Base-by-base conservation (phyloP, 2,797 vertebrate genomes). In the Todus mexicanus region DNA sequence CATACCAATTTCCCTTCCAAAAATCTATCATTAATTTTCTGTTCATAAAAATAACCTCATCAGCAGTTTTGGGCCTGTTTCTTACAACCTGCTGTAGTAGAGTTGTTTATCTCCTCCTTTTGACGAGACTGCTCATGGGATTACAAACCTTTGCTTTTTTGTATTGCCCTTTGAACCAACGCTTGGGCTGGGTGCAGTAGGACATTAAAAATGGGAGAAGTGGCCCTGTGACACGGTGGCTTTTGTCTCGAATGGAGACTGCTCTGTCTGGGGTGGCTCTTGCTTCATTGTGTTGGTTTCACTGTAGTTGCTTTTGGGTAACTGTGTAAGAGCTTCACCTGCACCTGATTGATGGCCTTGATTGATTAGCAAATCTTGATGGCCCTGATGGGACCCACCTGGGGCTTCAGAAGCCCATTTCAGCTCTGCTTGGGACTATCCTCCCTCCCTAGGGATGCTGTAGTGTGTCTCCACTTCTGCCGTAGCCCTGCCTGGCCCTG, bases 11-110 rank as follows among this genome's bases (percentile, higher is more conserved):
- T 84, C 20, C 63, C 63, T 90, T 90, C 90, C 80, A 69, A 90
- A 94, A 91, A 21, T 66, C 76, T 66, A 78, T 94, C 59, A 86
- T 94, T 94, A 92, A 60, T 81, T 66, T 78, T 50, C 43, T 78
- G 50, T 61, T 93, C 80, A 65, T 81, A 65, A 64, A 90, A 95
- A 84, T 45, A 92, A 81, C 70, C 64, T 47, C 42, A 54, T 38
- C 50, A 65, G 53, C 35, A 50, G 17, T 54, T 71, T 75, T 3
- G 35, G 51, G 33, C 14, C 35, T 18, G 12, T 59, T 84, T 84
- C 54, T 84, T 74, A 64, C 43, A 66, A 25, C 45, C 38, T 59
- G 50, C 19, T 37, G 15, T 11, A 43, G 61, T 6, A n/a, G 60
- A 68, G 48, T 54, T 83, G 40, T 37, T 87, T 15, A 15, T 50